These are phyloP conservation scores for Dolomedes plantarius DNA, from an alignment of 2,888 invertebrate genomes.

Conservation along the genomic window DNA sequence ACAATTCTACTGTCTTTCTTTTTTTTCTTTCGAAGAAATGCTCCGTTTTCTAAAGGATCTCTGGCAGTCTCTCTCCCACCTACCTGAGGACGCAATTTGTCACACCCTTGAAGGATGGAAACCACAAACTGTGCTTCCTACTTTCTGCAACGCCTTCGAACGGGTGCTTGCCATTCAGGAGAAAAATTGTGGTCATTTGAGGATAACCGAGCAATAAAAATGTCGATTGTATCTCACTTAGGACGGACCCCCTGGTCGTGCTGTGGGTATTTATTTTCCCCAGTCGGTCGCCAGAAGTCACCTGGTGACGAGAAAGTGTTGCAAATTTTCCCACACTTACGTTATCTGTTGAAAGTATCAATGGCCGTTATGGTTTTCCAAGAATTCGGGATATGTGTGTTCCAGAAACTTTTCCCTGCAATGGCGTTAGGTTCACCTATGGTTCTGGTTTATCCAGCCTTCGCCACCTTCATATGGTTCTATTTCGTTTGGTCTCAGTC, in stretches of 20 bases:
- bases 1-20: background rate
- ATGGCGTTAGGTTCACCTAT: too few species aligned
- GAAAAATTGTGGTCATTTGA: background rate
- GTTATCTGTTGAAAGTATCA: too few species aligned
- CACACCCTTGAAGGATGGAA: background rate
- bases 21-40: background rate
- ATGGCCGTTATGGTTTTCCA: too few species aligned
- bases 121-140: background rate
- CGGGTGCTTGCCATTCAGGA: too few species aligned
- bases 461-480: too few species aligned
- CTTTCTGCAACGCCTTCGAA: background rate
- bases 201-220: conserved; percentile 4
- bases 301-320: background rate
- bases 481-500: too few species aligned
- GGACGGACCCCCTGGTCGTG: background rate
- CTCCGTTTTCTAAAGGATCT: background rate
- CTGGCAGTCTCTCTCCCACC: conserved; percentile 4
- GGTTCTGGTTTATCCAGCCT: too few species aligned
- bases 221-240: conserved; percentile 11
- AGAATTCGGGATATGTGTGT: too few species aligned
- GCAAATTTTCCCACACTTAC: background rate
- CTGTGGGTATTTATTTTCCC: background rate
- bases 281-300: background rate
- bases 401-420: too few species aligned
- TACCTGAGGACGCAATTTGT: background rate